Base-by-base conservation (phyloP, 1,140 invertebrate species). In the Phenacoccus solenopsis region DNA sequence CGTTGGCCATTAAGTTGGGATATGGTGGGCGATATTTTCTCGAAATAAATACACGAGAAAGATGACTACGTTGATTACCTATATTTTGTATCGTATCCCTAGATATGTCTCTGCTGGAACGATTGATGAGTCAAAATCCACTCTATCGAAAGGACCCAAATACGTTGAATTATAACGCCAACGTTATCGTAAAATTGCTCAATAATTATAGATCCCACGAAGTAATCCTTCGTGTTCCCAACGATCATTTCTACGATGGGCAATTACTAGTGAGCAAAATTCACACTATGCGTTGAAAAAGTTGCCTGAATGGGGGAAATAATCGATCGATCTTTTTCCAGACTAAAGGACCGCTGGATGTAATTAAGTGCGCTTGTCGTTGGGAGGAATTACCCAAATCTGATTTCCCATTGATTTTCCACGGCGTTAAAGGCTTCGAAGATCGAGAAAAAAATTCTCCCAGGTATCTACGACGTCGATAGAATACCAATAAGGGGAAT, bases 361-460 rank as follows among this genome's bases (percentile, higher is more conserved):
- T 67, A 9, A 69, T 72, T 25, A 71, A 68, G 9, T 59, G 10
- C 20, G 77, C 75, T 20, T 72, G 76, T 28, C 69, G 78, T 30
- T 83, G 80, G 80, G 56, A 72, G 57, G 35, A 76, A 70, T 75
- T 80, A 27, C 72, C 73, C 21, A 79, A 79, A 20, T 77, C 76
- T 70, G 78, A 81, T 0, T 85, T 88, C 68, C 81, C 38, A 78
- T 81, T 94, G 21, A 81, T 92, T 64, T 95, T 96, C 73, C 87
- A 90, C 78, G 92, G 91, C 13, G 82, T 96, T 1, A 79, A 83
- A 74, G 92, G 93, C 1, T 79, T 83, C 59, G 92, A 95, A 78
- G 76, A 81, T 72, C 86, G 88, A 76, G 86, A 87, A 61, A 71
- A 76, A 10, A 88, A 91, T 73, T 92, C 87, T 72, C 93, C 94